Percentiles rank a stretch among this genome's conserved stretches.
These are phyloP conservation scores for Capreolus pygargus DNA, from an alignment of 2,113 vertebrate species.

Conservation along the genomic window DNA sequence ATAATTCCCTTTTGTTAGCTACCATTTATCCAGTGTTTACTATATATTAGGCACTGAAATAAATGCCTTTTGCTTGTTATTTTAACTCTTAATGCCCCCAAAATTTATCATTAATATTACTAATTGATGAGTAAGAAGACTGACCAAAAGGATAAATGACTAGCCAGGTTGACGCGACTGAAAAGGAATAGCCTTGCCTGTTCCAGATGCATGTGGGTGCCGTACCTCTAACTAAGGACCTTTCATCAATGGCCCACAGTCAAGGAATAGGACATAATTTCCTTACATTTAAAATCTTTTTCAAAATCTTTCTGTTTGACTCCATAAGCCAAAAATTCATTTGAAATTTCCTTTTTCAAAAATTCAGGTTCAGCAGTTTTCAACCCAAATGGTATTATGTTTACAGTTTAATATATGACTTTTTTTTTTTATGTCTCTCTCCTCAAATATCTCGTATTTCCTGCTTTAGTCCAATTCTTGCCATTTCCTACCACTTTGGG, in stretches of 20 bases:
- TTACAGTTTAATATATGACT: background rate
- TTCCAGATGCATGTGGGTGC: background rate
- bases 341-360: background rate
- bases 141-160: background rate
- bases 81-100: background rate
- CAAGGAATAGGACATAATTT: background rate
- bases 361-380: background rate
- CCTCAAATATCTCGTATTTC: background rate
- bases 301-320: background rate
- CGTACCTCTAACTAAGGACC: background rate
- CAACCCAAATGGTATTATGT: background rate
- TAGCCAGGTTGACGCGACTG: background rate
- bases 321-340: background rate
- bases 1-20: background rate
- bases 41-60: background rate
- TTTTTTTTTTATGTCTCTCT: background rate
- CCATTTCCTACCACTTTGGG: background rate
- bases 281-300: background rate
- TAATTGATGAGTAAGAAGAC: background rate
- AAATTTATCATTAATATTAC: background rate
- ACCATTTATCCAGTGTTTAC: background rate
- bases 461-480: background rate
- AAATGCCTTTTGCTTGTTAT: background rate
- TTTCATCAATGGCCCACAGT: background rate
- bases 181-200: background rate